Percentiles rank a stretch among this genome's conserved stretches.
These are phyloP conservation scores for Hymenopus coronatus DNA, from an alignment of 2,888 invertebrate genomes.

Conservation along the genomic window DNA sequence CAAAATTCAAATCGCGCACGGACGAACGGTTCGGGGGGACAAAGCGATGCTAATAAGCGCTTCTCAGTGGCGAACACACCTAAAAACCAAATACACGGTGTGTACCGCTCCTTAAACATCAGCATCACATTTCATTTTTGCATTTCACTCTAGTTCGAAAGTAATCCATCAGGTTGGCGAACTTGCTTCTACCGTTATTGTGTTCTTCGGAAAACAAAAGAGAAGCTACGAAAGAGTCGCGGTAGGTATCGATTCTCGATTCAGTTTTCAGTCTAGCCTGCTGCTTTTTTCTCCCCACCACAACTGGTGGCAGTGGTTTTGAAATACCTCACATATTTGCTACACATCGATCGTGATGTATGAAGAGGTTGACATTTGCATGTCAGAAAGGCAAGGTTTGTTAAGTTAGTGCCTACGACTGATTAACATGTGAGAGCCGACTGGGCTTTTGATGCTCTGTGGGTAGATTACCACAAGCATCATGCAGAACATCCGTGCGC, in stretches of 20 bases:
- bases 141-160: neutral
- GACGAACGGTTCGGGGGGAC: no score
- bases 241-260: neutral
- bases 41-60: no score
- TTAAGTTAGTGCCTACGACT: neutral
- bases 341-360: neutral
- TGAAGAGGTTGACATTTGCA: neutral
- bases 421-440: neutral
- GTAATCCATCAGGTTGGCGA: neutral
- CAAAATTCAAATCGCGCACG: no score
- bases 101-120: no score
- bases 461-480: neutral
- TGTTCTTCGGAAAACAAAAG: neutral
- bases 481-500: neutral
- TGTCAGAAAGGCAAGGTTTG: neutral
- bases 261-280: neutral
- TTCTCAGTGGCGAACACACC: no score
- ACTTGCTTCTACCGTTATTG: neutral
- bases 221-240: neutral
- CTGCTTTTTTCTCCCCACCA: neutral
- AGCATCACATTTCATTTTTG: neutral
- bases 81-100: no score
- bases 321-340: neutral
- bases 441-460: neutral
- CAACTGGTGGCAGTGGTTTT: neutral